Percentiles rank a stretch among this genome's conserved stretches.
Evolutionary conservation across 2,113 vertebrate genomes (phyloP).

Genomic region (Xiphophorus maculatus): DNA sequence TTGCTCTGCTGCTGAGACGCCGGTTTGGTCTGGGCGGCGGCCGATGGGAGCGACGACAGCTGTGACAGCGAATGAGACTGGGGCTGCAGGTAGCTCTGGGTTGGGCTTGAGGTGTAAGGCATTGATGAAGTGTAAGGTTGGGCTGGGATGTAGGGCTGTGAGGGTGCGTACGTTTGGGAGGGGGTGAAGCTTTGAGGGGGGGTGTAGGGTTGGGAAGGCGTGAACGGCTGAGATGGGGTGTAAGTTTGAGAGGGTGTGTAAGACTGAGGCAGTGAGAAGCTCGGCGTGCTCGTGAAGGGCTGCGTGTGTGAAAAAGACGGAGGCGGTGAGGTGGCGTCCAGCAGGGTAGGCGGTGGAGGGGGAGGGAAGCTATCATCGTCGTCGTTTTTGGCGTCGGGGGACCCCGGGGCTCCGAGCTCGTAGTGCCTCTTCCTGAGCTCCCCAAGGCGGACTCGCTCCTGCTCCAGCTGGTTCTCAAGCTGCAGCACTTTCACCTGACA

Average conservation of each 20-base stretch:
- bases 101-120: neutral
- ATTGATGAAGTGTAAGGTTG: slow-evolving; percentile 10
- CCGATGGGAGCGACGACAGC: neutral
- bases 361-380: slow-evolving; percentile 65
- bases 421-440: slow-evolving; percentile 94
- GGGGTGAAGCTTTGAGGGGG: neutral
- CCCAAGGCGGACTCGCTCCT: slow-evolving; percentile 89
- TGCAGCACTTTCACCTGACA: slow-evolving; percentile 91
- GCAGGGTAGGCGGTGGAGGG: slow-evolving; percentile 63
- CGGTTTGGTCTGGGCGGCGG: neutral
- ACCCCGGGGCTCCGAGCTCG: slow-evolving; percentile 78
- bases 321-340: slow-evolving; percentile 28
- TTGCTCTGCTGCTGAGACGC: slow-evolving; percentile 25
- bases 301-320: slow-evolving; percentile 25
- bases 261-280: slow-evolving; percentile 9
- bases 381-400: slow-evolving; percentile 61
- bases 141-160: slow-evolving; percentile 7
- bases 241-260: slow-evolving; percentile 32
- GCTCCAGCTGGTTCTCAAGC: slow-evolving; percentile 90
- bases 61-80: slow-evolving; percentile 14
- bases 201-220: neutral
- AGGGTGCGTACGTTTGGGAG: neutral
- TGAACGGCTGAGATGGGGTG: neutral
- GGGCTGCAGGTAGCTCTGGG: slow-evolving; percentile 23
- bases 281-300: slow-evolving; percentile 46